Percentiles rank a stretch among this genome's conserved stretches.
These are phyloP conservation scores for Electrophaes corylata DNA, from an alignment of 2,888 invertebrate genomes.

Conservation along the genomic window DNA sequence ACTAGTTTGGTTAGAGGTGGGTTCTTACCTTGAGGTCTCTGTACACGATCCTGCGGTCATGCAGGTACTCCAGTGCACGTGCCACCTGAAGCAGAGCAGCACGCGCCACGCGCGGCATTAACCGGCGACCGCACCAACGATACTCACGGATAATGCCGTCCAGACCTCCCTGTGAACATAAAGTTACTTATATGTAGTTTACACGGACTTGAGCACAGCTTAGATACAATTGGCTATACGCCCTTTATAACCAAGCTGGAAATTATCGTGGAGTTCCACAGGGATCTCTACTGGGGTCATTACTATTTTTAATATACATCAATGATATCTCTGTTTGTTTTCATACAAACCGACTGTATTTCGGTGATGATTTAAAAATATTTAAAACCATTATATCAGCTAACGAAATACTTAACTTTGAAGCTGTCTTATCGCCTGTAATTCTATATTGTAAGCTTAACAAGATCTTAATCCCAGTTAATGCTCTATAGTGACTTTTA, in stretches of 20 bases:
- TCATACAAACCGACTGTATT: background rate
- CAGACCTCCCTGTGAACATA: constrained; percentile 89
- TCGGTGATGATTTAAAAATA: background rate
- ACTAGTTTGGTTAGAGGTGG: too few species aligned
- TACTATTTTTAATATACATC: background rate
- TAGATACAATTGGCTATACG: background rate
- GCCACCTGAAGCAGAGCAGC: constrained; percentile 95
- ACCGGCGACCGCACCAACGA: constrained; percentile 91
- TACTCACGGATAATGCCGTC: constrained; percentile 93
- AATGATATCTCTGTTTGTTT: background rate
- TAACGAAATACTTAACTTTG: background rate
- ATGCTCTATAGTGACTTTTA: too few species aligned
- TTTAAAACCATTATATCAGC: background rate
- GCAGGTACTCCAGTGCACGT: constrained; percentile 97
- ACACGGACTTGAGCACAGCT: background rate
- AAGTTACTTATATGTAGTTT: background rate
- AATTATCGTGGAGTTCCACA: too few species aligned
- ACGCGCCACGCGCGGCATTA: constrained; percentile 92
- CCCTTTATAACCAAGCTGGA: background rate
- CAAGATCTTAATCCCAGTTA: background rate
- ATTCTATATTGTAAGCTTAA: background rate
- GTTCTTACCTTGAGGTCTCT: constrained; percentile 87
- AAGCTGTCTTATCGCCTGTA: too few species aligned
- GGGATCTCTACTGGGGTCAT: too few species aligned
- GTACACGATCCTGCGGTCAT: constrained; percentile 96